A percentile compares a stretch with the other conserved stretches of the same genome.
These are phyloP conservation scores for Sebastes oblongus DNA, from an alignment of 2,797 vertebrate genomes.

Conservation along the genomic window DNA sequence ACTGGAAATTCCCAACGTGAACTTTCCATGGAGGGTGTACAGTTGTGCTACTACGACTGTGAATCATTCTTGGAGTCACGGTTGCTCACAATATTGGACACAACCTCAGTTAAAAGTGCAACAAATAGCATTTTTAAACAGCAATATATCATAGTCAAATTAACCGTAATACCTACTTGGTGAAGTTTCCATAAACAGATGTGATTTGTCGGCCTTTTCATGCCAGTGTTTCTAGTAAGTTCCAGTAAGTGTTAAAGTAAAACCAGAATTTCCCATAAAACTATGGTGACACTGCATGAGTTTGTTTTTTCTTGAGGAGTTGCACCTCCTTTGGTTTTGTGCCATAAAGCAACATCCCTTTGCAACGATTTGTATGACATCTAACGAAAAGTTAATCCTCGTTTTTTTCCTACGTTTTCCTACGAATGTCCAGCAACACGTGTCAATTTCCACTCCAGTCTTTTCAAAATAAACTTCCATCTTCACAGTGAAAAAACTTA, in stretches of 20 bases:
- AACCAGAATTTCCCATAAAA: constrained; percentile 14
- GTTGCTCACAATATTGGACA: constrained; percentile 23
- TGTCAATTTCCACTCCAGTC: too few relatives aligned
- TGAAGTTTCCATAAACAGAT: constrained; percentile 43
- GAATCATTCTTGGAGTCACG: constrained; percentile 46
- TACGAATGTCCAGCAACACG: too few relatives aligned
- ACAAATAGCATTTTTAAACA: constrained; percentile 25
- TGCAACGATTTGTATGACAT: background rate
- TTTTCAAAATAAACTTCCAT: too few relatives aligned
- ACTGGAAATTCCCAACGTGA: constrained; percentile 69
- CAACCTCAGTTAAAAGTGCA: constrained; percentile 34
- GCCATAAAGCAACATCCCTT: background rate
- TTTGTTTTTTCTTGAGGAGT: constrained; percentile 28
- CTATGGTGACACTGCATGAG: background rate
- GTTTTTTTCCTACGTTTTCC: too few relatives aligned
- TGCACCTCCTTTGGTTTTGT: constrained; percentile 26
- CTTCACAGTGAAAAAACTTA: too few relatives aligned
- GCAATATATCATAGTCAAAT: constrained; percentile 42
- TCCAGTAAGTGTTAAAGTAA: background rate
- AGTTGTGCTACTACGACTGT: constrained; percentile 25
- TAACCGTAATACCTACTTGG: constrained; percentile 17
- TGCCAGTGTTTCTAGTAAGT: constrained; percentile 5
- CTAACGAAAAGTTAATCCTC: too few relatives aligned
- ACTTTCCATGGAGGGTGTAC: constrained; percentile 61
- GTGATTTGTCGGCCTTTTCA: background rate